phyloP scores from a whole-genome alignment of 1,140 invertebrate species.

The Nilaparvata lugens region DNA sequence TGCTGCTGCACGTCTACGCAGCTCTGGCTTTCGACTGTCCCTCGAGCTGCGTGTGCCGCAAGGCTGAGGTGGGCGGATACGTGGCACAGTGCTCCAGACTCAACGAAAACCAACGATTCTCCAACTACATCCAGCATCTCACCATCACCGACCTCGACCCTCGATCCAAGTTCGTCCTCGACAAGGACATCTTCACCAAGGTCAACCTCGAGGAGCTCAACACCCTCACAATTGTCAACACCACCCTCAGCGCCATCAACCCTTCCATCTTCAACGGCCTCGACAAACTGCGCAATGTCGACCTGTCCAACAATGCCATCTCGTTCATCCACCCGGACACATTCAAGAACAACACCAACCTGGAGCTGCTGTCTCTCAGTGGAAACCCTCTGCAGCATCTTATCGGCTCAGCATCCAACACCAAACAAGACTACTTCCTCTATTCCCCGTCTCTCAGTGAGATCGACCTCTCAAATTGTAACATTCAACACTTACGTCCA shows the following conservation, averaged over 20 bases:
- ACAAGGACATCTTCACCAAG: conserved; percentile 12
- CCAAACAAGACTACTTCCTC: conserved; percentile 38
- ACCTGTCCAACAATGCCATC: conserved; percentile 52
- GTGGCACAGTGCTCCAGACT: not conserved
- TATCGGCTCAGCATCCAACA: conserved; percentile 16
- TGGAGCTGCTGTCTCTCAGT: conserved; percentile 52
- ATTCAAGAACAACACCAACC: conserved; percentile 51
- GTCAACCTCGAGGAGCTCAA: conserved; percentile 35
- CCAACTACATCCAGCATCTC: not conserved
- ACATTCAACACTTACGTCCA: conserved; percentile 45
- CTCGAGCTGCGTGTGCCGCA: not conserved
- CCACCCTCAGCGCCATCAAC: conserved; percentile 33
- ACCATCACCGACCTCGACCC: not conserved
- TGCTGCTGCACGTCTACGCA: too few relatives aligned
- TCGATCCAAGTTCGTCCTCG: conserved; percentile 6
- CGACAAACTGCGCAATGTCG: conserved; percentile 50
- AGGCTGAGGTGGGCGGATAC: not conserved
- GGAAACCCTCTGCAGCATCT: conserved; percentile 47
- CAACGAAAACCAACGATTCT: not conserved
- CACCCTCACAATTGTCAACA: conserved; percentile 36
- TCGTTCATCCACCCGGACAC: conserved; percentile 51
- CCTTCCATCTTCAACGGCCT: conserved; percentile 52
- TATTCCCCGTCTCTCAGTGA: conserved; percentile 53
- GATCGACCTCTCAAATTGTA: conserved; percentile 54
- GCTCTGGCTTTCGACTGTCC: not conserved